Percentiles rank a stretch among this genome's conserved stretches.
Evolutionary conservation across 2,113 vertebrate species (phyloP).

Genomic region (Hemibagrus wyckioides): DNA sequence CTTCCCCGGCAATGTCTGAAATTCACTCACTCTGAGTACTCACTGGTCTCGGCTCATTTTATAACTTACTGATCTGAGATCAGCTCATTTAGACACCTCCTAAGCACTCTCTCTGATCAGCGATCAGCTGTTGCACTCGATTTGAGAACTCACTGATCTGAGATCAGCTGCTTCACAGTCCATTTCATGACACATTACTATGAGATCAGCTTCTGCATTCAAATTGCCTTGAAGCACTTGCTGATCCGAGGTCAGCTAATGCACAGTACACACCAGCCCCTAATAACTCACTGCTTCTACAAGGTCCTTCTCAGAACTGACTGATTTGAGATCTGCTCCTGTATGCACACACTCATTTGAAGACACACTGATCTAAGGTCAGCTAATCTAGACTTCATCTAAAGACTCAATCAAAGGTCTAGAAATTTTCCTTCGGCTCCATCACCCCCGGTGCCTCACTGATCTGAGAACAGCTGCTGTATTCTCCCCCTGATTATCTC

Average conservation of each 20-base stretch:
- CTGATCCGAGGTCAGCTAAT: neutral
- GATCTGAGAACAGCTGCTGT: neutral
- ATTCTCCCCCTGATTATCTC: neutral
- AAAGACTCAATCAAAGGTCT: neutral
- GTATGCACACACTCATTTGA: neutral
- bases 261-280: neutral
- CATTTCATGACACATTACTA: neutral
- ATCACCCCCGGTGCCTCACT: neutral
- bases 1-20: neutral
- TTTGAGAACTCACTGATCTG: neutral
- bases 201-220: neutral
- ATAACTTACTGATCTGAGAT: neutral
- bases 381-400: neutral
- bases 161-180: neutral
- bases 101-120: neutral
- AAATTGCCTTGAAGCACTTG: neutral
- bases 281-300: neutral
- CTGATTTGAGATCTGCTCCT: conserved; percentile 2
- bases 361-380: neutral
- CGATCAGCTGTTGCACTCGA: neutral
- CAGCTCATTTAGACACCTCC: neutral
- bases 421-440: neutral
- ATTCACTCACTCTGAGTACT: neutral
- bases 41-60: neutral
- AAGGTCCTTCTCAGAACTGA: neutral